Evolutionary conservation across 2,888 invertebrate species (phyloP), one percentile per base, ranked within the genome.

Genomic region (Neria commutata): DNA sequence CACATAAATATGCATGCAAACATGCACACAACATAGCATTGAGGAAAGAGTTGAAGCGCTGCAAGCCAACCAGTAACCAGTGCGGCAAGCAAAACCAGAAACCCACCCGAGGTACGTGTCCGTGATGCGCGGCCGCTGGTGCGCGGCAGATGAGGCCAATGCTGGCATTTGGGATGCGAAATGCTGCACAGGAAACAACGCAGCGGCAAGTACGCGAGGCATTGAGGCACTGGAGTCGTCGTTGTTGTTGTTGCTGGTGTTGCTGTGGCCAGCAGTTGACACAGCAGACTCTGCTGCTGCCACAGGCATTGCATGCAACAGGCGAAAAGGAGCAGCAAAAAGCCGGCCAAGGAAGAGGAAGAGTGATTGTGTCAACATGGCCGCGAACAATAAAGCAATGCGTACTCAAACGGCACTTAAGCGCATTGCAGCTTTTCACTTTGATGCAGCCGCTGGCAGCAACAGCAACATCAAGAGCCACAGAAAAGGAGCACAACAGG

Each of bases 261-360:
- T 29, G 29, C 16, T 29, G 29, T 29, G 29, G 50, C 50, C 56
- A 46, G 46, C 56, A 56, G 58, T 52, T 58, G 58, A 58, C 53
- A 58, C 42, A 48, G 58, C 58, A 56, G 57, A 51, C 59, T 51
- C 56, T 61, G 63, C 40, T 37, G 56, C 55, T 42, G 29, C 29
- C 6, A 6, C 29, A 11, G 11, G 11, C 6, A 29, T 11, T 29
- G 29, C 29, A 56, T 61, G 58, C 61, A 59, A 48, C 48, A 56
- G 64, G 62, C 51, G 63, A 50, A 63, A 60, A 62, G 60, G 60
- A 58, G 58, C 54, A 51, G 54, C 60, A 62, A 62, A 58, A 63
- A 63, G 62, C 58, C 60, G 64, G 63, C 60, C 63, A 61, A 60
- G 61, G 65, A 64, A 60, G 62, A 58, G 60, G 54, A 58, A 64